Conservation (phyloP, 2,888 invertebrate genomes). For the Malthinus flaveolus region DNA sequence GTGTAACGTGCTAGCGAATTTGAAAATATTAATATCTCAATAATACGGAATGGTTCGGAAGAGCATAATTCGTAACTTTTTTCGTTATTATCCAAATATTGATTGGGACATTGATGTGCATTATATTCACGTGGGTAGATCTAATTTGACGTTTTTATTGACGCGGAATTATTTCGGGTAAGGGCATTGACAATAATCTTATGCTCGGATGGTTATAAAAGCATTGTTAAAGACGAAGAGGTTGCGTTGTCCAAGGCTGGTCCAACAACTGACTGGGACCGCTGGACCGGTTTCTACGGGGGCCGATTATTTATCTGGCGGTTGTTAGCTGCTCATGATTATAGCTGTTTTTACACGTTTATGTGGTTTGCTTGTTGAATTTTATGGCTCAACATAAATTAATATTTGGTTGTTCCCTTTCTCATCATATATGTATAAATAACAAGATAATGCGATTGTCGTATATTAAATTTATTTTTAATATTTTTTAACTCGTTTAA, state of each 20-base stretch:
- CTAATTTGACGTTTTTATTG: constrained; percentile 1
- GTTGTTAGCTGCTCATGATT: constrained; percentile 55
- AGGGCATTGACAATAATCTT: constrained; percentile 24
- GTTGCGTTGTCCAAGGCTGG: constrained; percentile 24
- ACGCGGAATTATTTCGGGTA: constrained; percentile 4
- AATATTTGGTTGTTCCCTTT: constrained; percentile 46
- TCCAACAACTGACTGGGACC: constrained; percentile 37
- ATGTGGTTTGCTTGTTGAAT: constrained; percentile 53
- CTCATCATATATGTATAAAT: constrained; percentile 29
- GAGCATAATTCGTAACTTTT: too few relatives aligned
- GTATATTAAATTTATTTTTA: not conserved
- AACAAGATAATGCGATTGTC: constrained; percentile 28
- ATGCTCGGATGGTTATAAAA: constrained; percentile 16
- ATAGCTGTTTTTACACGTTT: constrained; percentile 56
- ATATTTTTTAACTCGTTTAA: too few relatives aligned
- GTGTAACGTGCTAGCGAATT: too few relatives aligned
- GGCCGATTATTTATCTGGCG: constrained; percentile 53
- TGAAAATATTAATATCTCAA: too few relatives aligned
- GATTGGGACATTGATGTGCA: too few relatives aligned
- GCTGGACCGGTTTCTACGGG: constrained; percentile 50
- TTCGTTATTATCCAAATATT: too few relatives aligned
- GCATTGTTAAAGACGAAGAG: constrained; percentile 19
- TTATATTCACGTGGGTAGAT: not conserved
- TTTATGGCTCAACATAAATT: constrained; percentile 52
- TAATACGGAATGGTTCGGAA: too few relatives aligned